Conservation (phyloP, 37 sponge, comb jelly and placozoan species). For the Crambe crambe region DNA sequence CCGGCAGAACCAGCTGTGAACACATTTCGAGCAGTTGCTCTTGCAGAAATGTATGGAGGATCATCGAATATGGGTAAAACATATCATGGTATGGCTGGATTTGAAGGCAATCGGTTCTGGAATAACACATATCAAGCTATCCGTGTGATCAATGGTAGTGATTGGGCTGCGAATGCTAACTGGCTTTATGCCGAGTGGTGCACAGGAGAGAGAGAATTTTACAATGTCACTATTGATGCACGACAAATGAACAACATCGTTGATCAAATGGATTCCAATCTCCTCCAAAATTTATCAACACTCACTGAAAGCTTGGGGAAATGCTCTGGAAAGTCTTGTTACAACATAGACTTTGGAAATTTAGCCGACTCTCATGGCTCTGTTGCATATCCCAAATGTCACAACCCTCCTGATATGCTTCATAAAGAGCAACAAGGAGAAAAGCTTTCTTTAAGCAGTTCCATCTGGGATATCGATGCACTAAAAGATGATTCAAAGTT, state of each 20-base stretch:
- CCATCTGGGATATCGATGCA: background rate
- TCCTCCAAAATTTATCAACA: no score
- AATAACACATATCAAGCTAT: constrained; percentile 77
- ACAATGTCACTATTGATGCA: no score
- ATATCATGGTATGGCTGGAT: constrained; percentile 50
- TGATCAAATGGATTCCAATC: no score
- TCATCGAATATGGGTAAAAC: constrained; percentile 64
- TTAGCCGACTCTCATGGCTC: no score
- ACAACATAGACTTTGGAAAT: no score
- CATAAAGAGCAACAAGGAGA: constrained; percentile 1
- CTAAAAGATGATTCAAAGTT: background rate
- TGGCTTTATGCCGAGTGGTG: constrained; percentile 78
- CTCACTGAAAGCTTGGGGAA: no score
- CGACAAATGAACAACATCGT: no score
- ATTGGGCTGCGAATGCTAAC: constrained; percentile 69
- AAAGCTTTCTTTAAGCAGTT: background rate
- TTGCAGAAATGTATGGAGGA: constrained; percentile 76
- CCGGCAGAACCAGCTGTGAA: constrained; percentile 26
- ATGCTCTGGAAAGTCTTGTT: no score
- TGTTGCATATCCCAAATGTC: no score
- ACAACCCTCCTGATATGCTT: constrained; percentile 71
- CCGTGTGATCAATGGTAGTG: constrained; percentile 65
- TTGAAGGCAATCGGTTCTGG: constrained; percentile 64
- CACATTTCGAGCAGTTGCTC: constrained; percentile 49
- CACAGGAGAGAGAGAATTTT: no score